Evolutionary conservation across 64 coral and sea anemone species (phyloP), one percentile per base, ranked within the genome.

Genomic region (Trachythela sp.): DNA sequence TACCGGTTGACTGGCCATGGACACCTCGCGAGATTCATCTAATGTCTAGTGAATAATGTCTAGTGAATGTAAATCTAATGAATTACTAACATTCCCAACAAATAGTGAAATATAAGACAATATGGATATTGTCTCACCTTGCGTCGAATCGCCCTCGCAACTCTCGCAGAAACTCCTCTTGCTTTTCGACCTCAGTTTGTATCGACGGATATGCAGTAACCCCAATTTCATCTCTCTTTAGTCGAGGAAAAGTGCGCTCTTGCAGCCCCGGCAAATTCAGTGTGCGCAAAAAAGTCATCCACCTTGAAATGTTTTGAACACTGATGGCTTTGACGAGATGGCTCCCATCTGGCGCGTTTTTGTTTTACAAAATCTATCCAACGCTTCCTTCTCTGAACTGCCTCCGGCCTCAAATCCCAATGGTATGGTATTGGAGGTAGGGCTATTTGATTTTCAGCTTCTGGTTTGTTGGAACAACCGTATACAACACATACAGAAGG

Each of bases 121-220:
- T n/a, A n/a, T n/a, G n/a, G n/a, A n/a, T n/a, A n/a, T 72, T 72
- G 68, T 37, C 75, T 64, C 56, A 80, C 75, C 32, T 39, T 80
- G 26, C 75, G 75, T 80, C 75, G 26, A 36, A 0, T 80, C 30
- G 75, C 34, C 30, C 75, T 80, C 34, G 30, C 31, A 80, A 29
- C 0, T 35, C 75, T 80, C 33, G 75, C 75, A 36, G 33, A 37
- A 80, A 37, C 10, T 80, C 75, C 34, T 35, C 34, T 13, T 80
- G 33, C 24, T 27, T 64, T 64, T n/a, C 56, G 37, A 80, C 75
- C 9, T 9, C 14, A 35, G 6, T 80, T 80, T 80, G 75, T 80
- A 80, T 0, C 20, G 75, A 4, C 13, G 75, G 75, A 39, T 34
- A 80, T 9, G 15, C 15, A 15, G 27, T 29, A 37, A 80, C 33